These are phyloP conservation scores for Myotis vivesi DNA, from an alignment of 2,797 vertebrate species.

Conservation along the genomic window DNA sequence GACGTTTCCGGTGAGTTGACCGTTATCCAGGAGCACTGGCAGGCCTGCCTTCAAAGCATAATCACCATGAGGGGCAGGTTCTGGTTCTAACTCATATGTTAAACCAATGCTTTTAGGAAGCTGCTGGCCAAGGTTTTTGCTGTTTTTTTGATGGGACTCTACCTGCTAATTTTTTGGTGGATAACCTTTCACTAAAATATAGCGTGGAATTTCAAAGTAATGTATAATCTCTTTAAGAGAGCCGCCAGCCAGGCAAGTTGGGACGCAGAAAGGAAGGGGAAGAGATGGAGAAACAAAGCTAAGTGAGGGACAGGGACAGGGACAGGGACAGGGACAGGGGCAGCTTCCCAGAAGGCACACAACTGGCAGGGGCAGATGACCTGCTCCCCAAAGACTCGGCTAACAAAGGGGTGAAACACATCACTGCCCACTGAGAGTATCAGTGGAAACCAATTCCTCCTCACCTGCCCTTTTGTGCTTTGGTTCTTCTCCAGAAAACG, in stretches of 20 bases:
- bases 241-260: neutral
- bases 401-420: too few relatives aligned
- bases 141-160: neutral
- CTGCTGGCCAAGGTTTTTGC: too few relatives aligned
- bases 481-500: neutral
- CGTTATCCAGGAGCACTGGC: neutral
- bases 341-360: conserved; percentile 16
- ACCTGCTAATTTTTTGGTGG: neutral
- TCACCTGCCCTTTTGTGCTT: neutral
- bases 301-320: neutral
- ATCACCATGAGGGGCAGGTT: neutral
- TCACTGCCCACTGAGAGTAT: accelerated
- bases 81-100: neutral
- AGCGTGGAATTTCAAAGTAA: neutral
- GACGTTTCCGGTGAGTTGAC: conserved; percentile 51
- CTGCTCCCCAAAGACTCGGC: neutral
- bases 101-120: neutral
- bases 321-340: neutral
- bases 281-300: neutral
- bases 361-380: neutral
- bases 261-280: neutral
- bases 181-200: neutral
- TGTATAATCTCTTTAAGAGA: neutral
- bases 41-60: conserved; percentile 26
- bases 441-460: neutral